Evolutionary conservation across 2,113 vertebrate genomes (phyloP), one percentile per base, ranked within the genome.

Genomic region (Notechis scutatus): DNA sequence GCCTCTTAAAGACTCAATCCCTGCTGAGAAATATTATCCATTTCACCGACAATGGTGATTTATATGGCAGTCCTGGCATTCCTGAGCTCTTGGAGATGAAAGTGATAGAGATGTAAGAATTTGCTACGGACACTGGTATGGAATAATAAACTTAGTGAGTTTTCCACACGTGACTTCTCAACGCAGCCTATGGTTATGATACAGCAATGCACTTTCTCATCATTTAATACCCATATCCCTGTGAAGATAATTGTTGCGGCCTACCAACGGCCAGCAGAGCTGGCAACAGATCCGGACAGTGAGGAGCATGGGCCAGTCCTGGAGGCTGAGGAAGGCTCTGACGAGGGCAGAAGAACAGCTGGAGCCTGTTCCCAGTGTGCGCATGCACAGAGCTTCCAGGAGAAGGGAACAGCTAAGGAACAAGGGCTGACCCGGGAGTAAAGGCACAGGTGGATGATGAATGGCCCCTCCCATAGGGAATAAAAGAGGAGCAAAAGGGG

Each of bases 141-240:
- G 9, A 57, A 61, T 86, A 85, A 50, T 61, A 90, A 88, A 91
- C 34, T 34, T 91, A 10, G 9, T 45, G 42, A 12, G 47, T 45
- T 21, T n/a, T 42, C 86, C 15, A 8, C 18, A 59, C 91, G 1
- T 23, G 20, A 59, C 11, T 56, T 89, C n/a, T 90, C 87, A 89
- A 74, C 47, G 90, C 52, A 88, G 92, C n/a, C 90, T 87, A 14
- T 87, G 74, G 91, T 7, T 94, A 85, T 96, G 92, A 95, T 9
- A 56, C 45, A 91, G 91, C 92, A 91, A 45, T 6, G 90, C 91
- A 91, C 64, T 3, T 0, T 95, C 86, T 90, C 88, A 91, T 93
- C 91, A 81, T 64, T 45, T 94, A 96, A 92, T 93, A 96, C 95
- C 94, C 92, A 52, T 91, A 85, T 91, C 95, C 50, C 87, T 91